A percentile compares a stretch with the other conserved stretches of the same genome.
Conservation (phyloP, 2,113 vertebrate species). For the Ranitomeya imitator region DNA sequence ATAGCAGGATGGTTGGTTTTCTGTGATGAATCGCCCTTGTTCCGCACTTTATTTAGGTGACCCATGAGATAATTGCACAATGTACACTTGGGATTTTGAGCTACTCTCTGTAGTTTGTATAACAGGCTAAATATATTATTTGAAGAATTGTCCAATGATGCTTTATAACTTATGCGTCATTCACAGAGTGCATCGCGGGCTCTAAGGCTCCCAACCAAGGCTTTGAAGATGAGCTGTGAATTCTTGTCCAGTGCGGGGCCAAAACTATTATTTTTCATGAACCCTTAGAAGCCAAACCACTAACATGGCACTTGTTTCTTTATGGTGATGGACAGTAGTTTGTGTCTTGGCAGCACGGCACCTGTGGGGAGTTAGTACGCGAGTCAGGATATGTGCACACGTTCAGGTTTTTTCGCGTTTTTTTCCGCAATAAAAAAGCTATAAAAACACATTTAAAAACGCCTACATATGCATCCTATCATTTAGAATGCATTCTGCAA, state of each 20-base stretch:
- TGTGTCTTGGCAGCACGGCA: neutral
- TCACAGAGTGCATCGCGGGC: too few species aligned
- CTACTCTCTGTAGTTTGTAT: neutral
- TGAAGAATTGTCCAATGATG: neutral
- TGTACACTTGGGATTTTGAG: neutral
- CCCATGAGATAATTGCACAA: neutral
- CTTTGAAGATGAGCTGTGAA: neutral
- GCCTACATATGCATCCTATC: too few species aligned
- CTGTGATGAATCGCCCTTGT: too few species aligned
- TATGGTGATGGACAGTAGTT: neutral
- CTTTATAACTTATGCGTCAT: neutral
- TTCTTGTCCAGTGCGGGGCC: neutral
- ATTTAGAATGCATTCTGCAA: too few species aligned
- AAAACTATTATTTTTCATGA: neutral
- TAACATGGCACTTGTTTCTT: neutral
- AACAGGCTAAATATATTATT: neutral
- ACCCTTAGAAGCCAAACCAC: neutral
- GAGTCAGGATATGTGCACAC: too few species aligned
- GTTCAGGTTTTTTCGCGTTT: too few species aligned
- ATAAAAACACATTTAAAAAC: too few species aligned
- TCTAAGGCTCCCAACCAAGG: neutral
- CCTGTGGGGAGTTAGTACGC: neutral
- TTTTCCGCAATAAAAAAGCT: too few species aligned
- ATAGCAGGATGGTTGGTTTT: neutral
- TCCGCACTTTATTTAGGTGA: slow-evolving; percentile 13